Evolutionary conservation across 2,113 vertebrate genomes (phyloP).

Genomic region (Oryzias melastigma): DNA sequence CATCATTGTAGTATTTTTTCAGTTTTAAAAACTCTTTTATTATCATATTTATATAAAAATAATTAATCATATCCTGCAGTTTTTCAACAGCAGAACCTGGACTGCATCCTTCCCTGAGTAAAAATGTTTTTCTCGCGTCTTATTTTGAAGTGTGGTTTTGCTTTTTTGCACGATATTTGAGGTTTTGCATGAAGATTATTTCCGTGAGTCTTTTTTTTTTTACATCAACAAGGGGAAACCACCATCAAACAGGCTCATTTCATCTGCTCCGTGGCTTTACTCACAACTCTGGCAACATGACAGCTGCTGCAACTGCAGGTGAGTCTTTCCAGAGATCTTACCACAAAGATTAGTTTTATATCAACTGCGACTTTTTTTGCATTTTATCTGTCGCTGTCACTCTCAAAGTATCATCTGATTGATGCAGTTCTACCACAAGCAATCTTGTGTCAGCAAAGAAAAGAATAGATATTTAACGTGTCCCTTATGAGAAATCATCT

Average conservation of each 20-base stretch:
- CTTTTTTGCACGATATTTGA: slow-evolving; percentile 3
- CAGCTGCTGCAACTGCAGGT: not conserved
- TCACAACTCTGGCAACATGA: slow-evolving; percentile 41
- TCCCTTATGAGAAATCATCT: no score
- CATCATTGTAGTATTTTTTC: not conserved
- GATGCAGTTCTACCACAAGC: no score
- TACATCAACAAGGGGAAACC: slow-evolving; percentile 36
- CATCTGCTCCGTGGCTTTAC: slow-evolving; percentile 9
- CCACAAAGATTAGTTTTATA: no score
- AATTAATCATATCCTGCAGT: no score
- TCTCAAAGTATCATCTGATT: no score
- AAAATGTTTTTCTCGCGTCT: not conserved
- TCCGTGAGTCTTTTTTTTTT: not conserved
- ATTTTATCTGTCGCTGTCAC: no score
- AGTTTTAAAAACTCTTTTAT: not conserved
- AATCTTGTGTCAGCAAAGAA: no score
- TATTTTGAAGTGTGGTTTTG: slow-evolving; percentile 11
- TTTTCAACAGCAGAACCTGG: no score
- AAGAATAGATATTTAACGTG: no score
- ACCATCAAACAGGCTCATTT: slow-evolving; percentile 27
- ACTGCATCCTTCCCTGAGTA: not conserved
- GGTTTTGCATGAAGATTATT: not conserved
- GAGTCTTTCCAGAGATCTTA: no score
- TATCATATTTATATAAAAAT: no score
- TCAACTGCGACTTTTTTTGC: no score